A percentile compares a stretch with the other conserved stretches of the same genome.
These are phyloP conservation scores for Leucoraja erinaceus DNA, from an alignment of 2,113 vertebrate genomes.

Conservation along the genomic window DNA sequence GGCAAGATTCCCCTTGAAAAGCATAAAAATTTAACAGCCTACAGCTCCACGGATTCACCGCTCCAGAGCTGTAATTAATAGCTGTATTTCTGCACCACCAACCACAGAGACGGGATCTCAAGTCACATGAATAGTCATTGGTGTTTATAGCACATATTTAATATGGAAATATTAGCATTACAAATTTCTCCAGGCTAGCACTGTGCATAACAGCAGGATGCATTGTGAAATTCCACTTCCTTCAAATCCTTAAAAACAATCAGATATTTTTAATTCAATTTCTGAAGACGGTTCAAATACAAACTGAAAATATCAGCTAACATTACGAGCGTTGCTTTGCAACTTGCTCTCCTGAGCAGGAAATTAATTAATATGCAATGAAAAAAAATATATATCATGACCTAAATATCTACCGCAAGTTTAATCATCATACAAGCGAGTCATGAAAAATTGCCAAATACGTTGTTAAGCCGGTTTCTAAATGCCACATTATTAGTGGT, in stretches of 20 bases:
- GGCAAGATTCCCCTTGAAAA: neutral
- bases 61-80: slow-evolving; percentile 23
- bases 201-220: neutral
- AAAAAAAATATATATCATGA: neutral
- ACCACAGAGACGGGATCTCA: slow-evolving; percentile 8
- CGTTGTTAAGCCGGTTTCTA: neutral
- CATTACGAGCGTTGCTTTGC: neutral
- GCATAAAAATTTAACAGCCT: slow-evolving; percentile 20
- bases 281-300: neutral
- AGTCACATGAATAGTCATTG: slow-evolving; percentile 30
- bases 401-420: neutral
- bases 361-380: neutral
- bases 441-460: neutral
- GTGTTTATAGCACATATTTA: slow-evolving; percentile 27
- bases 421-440: neutral
- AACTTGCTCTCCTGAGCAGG: neutral
- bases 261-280: neutral
- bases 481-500: slow-evolving; percentile 2
- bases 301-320: neutral
- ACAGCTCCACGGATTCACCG: neutral
- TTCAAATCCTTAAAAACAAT: neutral
- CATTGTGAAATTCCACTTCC: slow-evolving; percentile 5
- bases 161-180: slow-evolving; percentile 11
- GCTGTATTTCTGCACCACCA: slow-evolving; percentile 28
- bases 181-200: neutral